phyloP scores from a whole-genome alignment of 2,888 invertebrate species.

The Sinopyrophorus schimmeli region DNA sequence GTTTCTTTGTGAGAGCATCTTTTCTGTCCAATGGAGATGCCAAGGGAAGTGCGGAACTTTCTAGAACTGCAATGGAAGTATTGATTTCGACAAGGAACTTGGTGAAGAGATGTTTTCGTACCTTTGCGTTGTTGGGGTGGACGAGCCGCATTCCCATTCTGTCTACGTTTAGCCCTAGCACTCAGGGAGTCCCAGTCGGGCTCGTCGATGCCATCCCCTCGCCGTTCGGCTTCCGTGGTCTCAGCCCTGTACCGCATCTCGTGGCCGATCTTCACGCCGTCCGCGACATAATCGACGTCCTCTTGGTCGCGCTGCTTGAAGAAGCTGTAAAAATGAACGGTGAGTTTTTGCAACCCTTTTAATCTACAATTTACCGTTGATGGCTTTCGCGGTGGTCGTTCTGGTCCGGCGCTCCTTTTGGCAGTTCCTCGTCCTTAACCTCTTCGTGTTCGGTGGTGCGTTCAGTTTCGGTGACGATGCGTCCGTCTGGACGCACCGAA shows the following conservation, averaged over 20 bases:
- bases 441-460: conserved; percentile 84
- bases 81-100: background rate
- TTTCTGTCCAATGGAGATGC: conserved; percentile 66
- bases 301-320: conserved; percentile 79
- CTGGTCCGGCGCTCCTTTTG: conserved; percentile 60
- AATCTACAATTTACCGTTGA: conserved; percentile 44
- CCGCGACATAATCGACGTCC: conserved; percentile 80
- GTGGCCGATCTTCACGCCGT: conserved; percentile 78
- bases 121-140: conserved; percentile 59
- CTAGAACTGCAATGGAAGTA: conserved; percentile 41
- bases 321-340: conserved; percentile 49
- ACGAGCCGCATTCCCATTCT: conserved; percentile 43
- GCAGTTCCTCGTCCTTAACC: conserved; percentile 77
- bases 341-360: background rate
- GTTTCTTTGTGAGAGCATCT: conserved; percentile 79
- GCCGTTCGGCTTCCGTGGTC: conserved; percentile 78
- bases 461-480: conserved; percentile 82
- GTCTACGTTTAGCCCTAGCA: conserved; percentile 67
- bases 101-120: conserved; percentile 36
- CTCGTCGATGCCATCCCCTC: conserved; percentile 70
- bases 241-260: conserved; percentile 82
- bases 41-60: conserved; percentile 38
- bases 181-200: conserved; percentile 80
- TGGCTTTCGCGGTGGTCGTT: conserved; percentile 58
- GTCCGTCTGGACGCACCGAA: conserved; percentile 78